Evolutionary conservation across 2,797 vertebrate species (phyloP).

Genomic region (Iguana delicatissima): DNA sequence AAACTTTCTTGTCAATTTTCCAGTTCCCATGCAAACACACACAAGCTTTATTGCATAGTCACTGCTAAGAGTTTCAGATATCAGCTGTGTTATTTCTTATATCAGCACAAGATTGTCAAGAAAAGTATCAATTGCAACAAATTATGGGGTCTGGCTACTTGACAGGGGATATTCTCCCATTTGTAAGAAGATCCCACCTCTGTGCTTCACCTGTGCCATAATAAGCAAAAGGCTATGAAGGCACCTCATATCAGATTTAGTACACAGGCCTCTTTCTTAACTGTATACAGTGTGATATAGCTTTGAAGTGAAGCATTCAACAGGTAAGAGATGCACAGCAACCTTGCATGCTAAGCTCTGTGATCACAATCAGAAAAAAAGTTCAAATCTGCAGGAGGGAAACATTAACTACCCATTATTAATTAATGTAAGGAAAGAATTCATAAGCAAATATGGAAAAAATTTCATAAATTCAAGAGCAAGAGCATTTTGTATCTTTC

Average conservation of each 20-base stretch:
- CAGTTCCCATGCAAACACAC: background rate
- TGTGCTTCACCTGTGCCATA: slow-evolving; percentile 65
- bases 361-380: slow-evolving; percentile 30
- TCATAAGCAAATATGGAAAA: background rate
- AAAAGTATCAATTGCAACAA: slow-evolving; percentile 59
- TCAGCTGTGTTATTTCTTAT: background rate
- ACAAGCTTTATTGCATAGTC: background rate
- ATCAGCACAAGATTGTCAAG: fast-evolving
- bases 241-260: background rate
- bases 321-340: slow-evolving; percentile 13
- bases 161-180: slow-evolving; percentile 60
- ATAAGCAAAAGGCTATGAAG: slow-evolving; percentile 61
- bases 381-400: slow-evolving; percentile 18
- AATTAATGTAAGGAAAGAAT: background rate
- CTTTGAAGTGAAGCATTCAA: slow-evolving; percentile 63
- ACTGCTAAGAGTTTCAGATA: background rate
- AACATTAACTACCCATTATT: slow-evolving; percentile 28
- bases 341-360: background rate
- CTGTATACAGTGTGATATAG: background rate
- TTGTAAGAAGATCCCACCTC: slow-evolving; percentile 44
- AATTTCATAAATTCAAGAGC: too few relatives aligned
- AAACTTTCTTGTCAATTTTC: slow-evolving; percentile 2
- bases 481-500: background rate
- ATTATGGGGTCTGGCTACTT: slow-evolving; percentile 31
- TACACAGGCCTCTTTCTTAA: slow-evolving; percentile 47